Evolutionary conservation across 2,113 vertebrate genomes (phyloP), one percentile per base, ranked within the genome.

Genomic region (Ursus arctos): DNA sequence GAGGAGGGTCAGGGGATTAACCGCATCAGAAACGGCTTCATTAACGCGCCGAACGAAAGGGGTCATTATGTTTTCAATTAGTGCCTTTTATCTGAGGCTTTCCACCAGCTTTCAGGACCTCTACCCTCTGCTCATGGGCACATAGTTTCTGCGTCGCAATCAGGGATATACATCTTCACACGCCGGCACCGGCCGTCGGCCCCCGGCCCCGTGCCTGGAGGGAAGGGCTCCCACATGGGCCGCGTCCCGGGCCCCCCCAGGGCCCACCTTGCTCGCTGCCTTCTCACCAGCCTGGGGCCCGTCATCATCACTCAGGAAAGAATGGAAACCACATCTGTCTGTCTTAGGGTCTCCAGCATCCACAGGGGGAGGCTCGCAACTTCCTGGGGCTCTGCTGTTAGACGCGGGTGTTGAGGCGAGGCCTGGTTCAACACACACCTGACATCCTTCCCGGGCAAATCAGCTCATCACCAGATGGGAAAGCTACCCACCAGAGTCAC

Each of bases 361-460:
- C 49, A 33, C 26, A 28, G 1, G 1, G 18, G 2, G 63, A 18
- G 88, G 55, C 55, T 24, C 13, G 2, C 0, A 2, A 4, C 2
- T 2, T 31, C 22, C 47, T 43, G 43, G 71, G 63, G n/a, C 16
- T 2, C 21, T 1, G 6, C 22, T 26, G 7, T n/a, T 33, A 24
- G 36, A 77, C 26, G 16, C 0, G 0, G 0, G 61, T 51, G 15
- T 43, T 2, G 6, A 26, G 0, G 43, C 7, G 10, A 26, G 0
- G 43, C 26, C 79, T 15, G 24, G 57, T 2, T 69, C 55, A 26
- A 28, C 7, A 15, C 0, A 2, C 47, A 1, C 43, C 22, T 7
- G 22, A 21, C 13, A 1, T 63, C 33, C 47, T 14, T 6, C 4
- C 14, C 0, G 0, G 4, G 0, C 2, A 18, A 24, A 10, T 19